Evolutionary conservation across 2,797 vertebrate genomes (phyloP).

Genomic region (Galago senegalensis): DNA sequence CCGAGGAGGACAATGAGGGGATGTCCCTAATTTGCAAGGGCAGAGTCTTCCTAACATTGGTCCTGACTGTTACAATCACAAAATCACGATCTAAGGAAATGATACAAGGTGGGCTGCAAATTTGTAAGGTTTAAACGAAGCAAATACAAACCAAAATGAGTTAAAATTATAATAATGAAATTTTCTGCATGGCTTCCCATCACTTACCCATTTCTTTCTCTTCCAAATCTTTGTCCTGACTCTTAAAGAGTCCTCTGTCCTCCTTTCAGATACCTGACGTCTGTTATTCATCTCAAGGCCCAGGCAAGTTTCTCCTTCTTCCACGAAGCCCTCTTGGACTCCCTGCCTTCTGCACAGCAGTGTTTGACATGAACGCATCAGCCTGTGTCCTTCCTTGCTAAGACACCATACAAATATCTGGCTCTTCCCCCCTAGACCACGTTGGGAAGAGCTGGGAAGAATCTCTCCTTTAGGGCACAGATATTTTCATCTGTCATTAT

Average conservation of each 20-base stretch:
- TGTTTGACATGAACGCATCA: not conserved
- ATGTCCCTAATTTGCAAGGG: not conserved
- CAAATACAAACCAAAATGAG: not conserved
- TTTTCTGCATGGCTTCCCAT: not conserved
- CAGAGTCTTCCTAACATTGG: not conserved
- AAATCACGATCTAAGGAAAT: not conserved
- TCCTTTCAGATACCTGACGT: not conserved
- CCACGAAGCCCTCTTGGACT: slow-evolving; percentile 11
- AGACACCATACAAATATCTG: not conserved
- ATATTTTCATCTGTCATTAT: not conserved
- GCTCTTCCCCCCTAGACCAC: not conserved
- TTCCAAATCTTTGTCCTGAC: not conserved
- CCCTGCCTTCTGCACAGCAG: not conserved
- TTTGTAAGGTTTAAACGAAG: not conserved
- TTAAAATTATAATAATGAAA: not conserved
- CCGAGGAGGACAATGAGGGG: not conserved
- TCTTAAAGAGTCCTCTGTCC: not conserved
- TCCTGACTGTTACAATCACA: not conserved
- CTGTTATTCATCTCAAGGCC: not conserved
- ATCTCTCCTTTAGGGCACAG: not conserved
- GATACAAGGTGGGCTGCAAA: not conserved
- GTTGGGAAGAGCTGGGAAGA: not conserved
- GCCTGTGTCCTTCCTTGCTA: not conserved
- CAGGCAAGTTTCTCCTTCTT: not conserved
- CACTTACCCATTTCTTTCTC: not conserved